Evolutionary conservation across 2,888 invertebrate species (phyloP), one percentile per base, ranked within the genome.

Genomic region (Timandra comae): DNA sequence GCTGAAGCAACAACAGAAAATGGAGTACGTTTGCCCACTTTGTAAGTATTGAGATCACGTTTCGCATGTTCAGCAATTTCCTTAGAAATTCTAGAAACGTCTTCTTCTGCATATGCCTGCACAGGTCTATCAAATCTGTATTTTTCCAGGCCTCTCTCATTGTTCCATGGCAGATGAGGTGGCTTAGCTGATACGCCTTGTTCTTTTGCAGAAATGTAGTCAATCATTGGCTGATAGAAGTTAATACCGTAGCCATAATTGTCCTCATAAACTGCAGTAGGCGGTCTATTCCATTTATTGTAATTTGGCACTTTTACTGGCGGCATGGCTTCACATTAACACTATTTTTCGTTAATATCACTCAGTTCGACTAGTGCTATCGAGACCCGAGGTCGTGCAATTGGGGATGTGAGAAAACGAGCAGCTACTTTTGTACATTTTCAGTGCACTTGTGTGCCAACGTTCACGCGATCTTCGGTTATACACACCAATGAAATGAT

Each of bases 221-320:
- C 93, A 59, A 95, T 90, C 94, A 95, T 94, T 29, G 94, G 94
- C 71, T 94, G 93, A 77, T 95, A 95, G 75, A 89, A 93, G 79
- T 94, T 92, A 60, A 94, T 92, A 30, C 92, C 93, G 71, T 91
- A 93, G 49, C 92, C 92, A 78, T 94, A 95, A 78, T 95, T 95
- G 72, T 91, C 91, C 63, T 93, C 91, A 80, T 94, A 95, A 37
- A 91, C 89, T 34, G 89, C 70, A 10, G 91, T 91, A 31, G 90
- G 89, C 30, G 89, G 89, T 47, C 84, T 85, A 35, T 71, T 79
- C 87, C 88, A 88, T 51, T 84, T 84, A 42, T 63, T 70, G 32
- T 64, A 72, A 44, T 75, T 77, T 29, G 78, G 75, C 53, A 81
- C 63, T 57, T 82, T 79, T 43, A 84, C 68, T n/a, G 82, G 77